phyloP scores from a whole-genome alignment of 2,888 invertebrate species.

The Yponomeuta malinellus region DNA sequence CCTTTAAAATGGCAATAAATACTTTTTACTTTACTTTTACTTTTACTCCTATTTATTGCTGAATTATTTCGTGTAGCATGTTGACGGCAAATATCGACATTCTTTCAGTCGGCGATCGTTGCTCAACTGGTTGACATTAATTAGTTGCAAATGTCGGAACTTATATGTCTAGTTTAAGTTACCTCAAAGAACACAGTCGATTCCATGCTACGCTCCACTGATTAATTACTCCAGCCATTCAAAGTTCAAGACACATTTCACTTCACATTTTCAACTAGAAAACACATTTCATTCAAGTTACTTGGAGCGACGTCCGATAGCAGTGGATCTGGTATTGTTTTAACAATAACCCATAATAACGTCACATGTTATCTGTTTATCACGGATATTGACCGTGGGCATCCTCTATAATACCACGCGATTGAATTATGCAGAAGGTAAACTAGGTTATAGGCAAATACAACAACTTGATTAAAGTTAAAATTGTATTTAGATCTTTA shows the following conservation, averaged over 20 bases:
- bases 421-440: neutral
- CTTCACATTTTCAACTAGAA: neutral
- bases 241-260: neutral
- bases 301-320: neutral
- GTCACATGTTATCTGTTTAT: slow-evolving; percentile 31
- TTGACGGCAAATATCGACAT: too few species aligned
- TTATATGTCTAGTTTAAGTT: slow-evolving; percentile 17
- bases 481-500: too few species aligned
- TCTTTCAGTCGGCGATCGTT: too few species aligned
- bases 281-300: neutral
- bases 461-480: too few species aligned
- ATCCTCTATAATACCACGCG: slow-evolving; percentile 14
- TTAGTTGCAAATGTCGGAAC: too few species aligned
- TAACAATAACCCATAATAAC: neutral
- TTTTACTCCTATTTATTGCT: too few species aligned
- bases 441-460: neutral
- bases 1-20: too few species aligned
- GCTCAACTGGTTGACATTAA: too few species aligned
- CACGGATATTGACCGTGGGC: slow-evolving; percentile 35
- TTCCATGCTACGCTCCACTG: slow-evolving; percentile 30
- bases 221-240: neutral
- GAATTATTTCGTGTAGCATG: too few species aligned
- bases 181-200: slow-evolving; percentile 39
- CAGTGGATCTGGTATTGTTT: neutral
- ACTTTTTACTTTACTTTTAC: too few species aligned